Evolutionary conservation across 2,797 vertebrate species (phyloP).

Genomic region (Apodemus agrarius): DNA sequence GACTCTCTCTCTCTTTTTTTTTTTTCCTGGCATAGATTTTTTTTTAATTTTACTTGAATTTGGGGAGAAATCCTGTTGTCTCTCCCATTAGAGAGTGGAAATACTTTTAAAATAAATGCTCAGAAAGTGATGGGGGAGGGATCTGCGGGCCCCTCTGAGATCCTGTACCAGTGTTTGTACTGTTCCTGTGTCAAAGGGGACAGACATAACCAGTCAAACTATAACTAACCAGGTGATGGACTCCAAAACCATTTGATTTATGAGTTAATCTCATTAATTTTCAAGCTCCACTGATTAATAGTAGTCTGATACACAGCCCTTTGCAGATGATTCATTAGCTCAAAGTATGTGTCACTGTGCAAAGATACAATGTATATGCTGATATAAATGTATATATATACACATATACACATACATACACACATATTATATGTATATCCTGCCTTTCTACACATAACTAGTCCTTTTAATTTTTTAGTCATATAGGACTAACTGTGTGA

Average conservation of each 20-base stretch:
- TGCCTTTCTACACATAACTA: not conserved
- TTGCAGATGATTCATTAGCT: slow-evolving; percentile 36
- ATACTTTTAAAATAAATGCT: slow-evolving; percentile 45
- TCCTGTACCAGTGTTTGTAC: not conserved
- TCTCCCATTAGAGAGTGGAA: slow-evolving; percentile 51
- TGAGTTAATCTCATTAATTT: slow-evolving; percentile 68
- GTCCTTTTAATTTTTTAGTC: not conserved
- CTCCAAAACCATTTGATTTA: slow-evolving; percentile 64
- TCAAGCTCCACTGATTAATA: slow-evolving; percentile 61
- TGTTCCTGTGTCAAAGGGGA: slow-evolving; percentile 39
- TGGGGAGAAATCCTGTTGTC: slow-evolving; percentile 42
- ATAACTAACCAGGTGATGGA: not conserved
- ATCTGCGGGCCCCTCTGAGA: slow-evolving; percentile 33
- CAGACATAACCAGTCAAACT: slow-evolving; percentile 17
- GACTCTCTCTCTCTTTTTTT: not conserved
- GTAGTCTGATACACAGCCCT: slow-evolving; percentile 8
- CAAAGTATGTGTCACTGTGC: not conserved
- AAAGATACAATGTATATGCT: not conserved
- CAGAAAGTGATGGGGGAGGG: not conserved
- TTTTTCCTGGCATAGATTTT: slow-evolving; percentile 18
- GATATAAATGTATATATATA: not conserved
- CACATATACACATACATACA: not conserved
- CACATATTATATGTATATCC: not conserved
- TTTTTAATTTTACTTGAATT: slow-evolving; percentile 21
- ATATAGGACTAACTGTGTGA: not conserved